Conservation (phyloP, 2,797 vertebrate species). For the Lemur catta region DNA sequence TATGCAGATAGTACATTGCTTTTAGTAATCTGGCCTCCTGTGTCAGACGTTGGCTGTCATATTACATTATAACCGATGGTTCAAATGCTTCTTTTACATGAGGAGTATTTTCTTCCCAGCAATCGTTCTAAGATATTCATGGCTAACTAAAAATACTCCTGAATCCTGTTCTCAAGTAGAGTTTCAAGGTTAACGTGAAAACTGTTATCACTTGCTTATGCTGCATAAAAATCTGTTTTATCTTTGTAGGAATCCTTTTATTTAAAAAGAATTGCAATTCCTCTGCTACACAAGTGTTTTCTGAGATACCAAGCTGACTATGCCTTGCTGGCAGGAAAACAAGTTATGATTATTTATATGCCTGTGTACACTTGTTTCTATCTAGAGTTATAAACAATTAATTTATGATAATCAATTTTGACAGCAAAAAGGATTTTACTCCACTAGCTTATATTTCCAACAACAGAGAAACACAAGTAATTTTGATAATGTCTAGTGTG, state of each 20-base stretch:
- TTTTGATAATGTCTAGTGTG: constrained; percentile 69
- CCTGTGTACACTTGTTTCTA: constrained; percentile 75
- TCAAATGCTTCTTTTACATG: constrained; percentile 42
- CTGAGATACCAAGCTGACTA: constrained; percentile 15
- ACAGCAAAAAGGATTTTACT: constrained; percentile 68
- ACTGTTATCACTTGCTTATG: constrained; percentile 62
- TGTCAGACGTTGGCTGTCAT: constrained; percentile 56
- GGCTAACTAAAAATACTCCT: constrained; percentile 59
- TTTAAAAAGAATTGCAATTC: constrained; percentile 51
- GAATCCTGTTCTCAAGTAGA: constrained; percentile 56
- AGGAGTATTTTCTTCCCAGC: constrained; percentile 42
- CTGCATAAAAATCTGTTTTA: constrained; percentile 70
- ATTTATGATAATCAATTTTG: constrained; percentile 71
- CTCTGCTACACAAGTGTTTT: neutral
- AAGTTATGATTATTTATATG: constrained; percentile 72
- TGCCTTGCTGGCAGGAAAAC: constrained; percentile 61
- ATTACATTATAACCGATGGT: constrained; percentile 44
- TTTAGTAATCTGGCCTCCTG: constrained; percentile 20
- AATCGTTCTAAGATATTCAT: constrained; percentile 68
- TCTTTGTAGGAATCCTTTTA: constrained; percentile 61
- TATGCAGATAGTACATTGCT: constrained; percentile 25
- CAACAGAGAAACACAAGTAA: constrained; percentile 67
- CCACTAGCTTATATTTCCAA: constrained; percentile 58
- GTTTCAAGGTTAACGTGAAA: constrained; percentile 61
- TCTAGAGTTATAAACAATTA: constrained; percentile 72